phyloP scores from a whole-genome alignment of 2,888 invertebrate genomes.

The Shargacucullia verbasci region DNA sequence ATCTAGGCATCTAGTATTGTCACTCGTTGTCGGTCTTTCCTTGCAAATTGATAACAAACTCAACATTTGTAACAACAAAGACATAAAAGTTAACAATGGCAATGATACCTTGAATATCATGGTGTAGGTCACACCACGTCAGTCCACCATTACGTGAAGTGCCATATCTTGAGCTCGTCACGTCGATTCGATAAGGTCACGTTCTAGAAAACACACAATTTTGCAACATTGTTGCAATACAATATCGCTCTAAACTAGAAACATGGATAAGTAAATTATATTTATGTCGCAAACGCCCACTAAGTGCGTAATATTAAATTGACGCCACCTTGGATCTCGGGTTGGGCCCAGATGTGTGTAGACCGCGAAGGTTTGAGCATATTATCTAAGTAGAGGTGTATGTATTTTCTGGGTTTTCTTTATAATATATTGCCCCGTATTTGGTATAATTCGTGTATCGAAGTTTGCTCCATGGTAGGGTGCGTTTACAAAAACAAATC shows the following conservation, averaged over 20 bases:
- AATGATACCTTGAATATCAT: conserved; percentile 6
- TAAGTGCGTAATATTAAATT: conserved; percentile 18
- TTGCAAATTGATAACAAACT: no score
- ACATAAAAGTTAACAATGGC: no score
- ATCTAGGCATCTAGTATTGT: no score
- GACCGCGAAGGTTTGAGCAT: neutral
- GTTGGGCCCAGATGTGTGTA: neutral
- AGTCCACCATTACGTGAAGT: conserved; percentile 35
- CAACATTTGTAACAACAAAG: no score
- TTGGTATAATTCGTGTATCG: no score
- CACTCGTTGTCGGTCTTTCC: no score
- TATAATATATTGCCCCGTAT: no score
- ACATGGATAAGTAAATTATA: conserved; percentile 32
- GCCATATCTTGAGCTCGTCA: conserved; percentile 46
- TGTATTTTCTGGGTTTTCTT: no score
- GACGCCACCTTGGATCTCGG: conserved; percentile 23
- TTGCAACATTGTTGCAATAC: conserved; percentile 41
- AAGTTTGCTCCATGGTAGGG: no score
- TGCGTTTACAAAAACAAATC: no score
- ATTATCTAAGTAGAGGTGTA: neutral
- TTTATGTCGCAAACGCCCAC: conserved; percentile 21
- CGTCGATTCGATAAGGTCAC: conserved; percentile 55
- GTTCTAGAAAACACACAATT: conserved; percentile 46
- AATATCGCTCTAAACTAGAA: conserved; percentile 32
- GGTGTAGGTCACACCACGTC: conserved; percentile 34